Evolutionary conservation across 2,888 invertebrate genomes (phyloP), one percentile per base, ranked within the genome.

Genomic region (Scrobipalpa costella): DNA sequence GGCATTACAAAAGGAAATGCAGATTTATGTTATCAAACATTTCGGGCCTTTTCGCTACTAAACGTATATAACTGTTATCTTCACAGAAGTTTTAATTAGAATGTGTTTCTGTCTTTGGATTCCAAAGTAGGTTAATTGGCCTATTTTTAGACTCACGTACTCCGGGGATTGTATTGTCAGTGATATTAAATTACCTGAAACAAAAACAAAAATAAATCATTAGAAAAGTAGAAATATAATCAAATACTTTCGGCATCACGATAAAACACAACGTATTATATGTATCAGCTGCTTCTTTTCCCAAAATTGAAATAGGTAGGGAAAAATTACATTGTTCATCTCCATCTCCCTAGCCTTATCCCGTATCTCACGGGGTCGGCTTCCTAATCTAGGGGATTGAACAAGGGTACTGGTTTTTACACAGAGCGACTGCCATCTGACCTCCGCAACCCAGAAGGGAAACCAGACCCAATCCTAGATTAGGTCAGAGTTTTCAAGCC

Each of bases 21-120:
- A 57, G 57, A 57, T 57, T 57, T 38, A 57, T 19, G 38, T 5
- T 57, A 57, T 57, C 36, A 57, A 57, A 57, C 9, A 19, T 38
- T 57, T 57, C 36, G 57, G 19, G 38, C 38, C 21, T 57, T 57
- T 38, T 13, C 11, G 3, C 17, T 34, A 57, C 34, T 36, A 34
- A 38, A 11, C 19, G 38, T 17, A n/a, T n/a, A n/a, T n/a, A n/a
- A n/a, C n/a, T n/a, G 57, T 57, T 57, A 38, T 57, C 57, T 57
- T 38, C 38, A 8, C 9, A 19, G 13, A 57, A 57, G 38, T 38
- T 57, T 38, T 38, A 57, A 57, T 57, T 57, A 38, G 57, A 27
- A 55, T 55, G 34, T 55, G 55, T 27, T 52, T 33, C 33, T 52
- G 21, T 7, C 52, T 27, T 27, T 33, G 5, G 21, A 33, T 27